A percentile compares a stretch with the other conserved stretches of the same genome.
These are phyloP conservation scores for Synanthedon vespiformis DNA, from an alignment of 2,888 invertebrate species.

Conservation along the genomic window DNA sequence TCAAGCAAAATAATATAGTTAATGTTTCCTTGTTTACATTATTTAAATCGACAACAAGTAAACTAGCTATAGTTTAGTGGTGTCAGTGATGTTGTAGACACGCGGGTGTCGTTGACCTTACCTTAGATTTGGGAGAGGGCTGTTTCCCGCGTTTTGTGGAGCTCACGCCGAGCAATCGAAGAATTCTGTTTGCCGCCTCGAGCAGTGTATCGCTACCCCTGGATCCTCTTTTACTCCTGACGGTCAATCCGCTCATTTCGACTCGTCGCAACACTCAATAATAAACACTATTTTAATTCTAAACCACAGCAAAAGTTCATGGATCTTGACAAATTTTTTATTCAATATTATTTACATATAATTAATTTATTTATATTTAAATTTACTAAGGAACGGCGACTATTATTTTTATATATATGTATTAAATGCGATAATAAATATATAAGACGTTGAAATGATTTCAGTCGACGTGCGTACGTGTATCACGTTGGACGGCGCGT, in stretches of 20 bases:
- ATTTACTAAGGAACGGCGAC: background rate
- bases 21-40: too few species aligned
- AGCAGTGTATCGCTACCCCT: conserved; percentile 68
- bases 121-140: conserved; percentile 66
- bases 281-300: conserved; percentile 43
- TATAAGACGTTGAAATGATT: conserved; percentile 12
- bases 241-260: conserved; percentile 70
- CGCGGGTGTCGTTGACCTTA: conserved; percentile 54
- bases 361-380: conserved; percentile 1
- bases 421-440: background rate
- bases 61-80: too few species aligned
- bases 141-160: conserved; percentile 69
- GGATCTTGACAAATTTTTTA: conserved; percentile 23
- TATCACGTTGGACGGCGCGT: conserved; percentile 41
- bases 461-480: conserved; percentile 33
- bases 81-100: conserved; percentile 17
- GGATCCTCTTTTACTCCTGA: conserved; percentile 68
- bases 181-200: conserved; percentile 68
- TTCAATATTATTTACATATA: background rate
- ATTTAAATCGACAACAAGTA: too few species aligned
- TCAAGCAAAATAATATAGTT: too few species aligned
- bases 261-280: conserved; percentile 44
- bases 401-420: background rate
- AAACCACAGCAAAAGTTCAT: conserved; percentile 39
- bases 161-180: conserved; percentile 64